Conservation (phyloP, 1,140 invertebrate species). For the Bathynomus jamesi region DNA sequence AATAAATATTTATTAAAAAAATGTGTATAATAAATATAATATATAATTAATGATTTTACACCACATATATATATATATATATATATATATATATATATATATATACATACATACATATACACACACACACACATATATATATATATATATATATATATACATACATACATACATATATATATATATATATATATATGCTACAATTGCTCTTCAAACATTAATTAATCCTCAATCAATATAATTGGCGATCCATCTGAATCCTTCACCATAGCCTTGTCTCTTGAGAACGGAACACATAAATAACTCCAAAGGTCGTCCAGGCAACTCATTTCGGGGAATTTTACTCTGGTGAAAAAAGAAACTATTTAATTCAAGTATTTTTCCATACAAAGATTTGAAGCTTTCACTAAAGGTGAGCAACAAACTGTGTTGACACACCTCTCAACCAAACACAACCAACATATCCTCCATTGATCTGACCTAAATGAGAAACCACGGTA, state of each 20-base stretch:
- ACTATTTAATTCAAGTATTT: background rate
- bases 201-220: background rate
- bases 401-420: too few species aligned
- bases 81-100: background rate
- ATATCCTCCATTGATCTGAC: too few species aligned
- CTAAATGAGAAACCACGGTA: too few species aligned
- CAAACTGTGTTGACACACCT: too few species aligned
- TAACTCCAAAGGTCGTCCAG: conserved; percentile 91
- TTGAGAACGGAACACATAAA: conserved; percentile 99
- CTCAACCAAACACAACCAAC: too few species aligned
- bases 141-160: background rate
- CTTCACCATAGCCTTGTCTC: conserved; percentile 98
- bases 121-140: background rate
- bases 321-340: conserved; percentile 75
- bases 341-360: conserved; percentile 71
- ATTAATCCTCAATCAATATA: conserved; percentile 73
- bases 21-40: too few species aligned
- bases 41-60: too few species aligned
- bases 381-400: too few species aligned
- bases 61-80: background rate
- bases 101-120: background rate
- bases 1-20: too few species aligned
- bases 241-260: conserved; percentile 98
- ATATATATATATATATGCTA: background rate
- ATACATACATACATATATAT: background rate